phyloP scores from a whole-genome alignment of 23 tunicate genomes.

The Ciona savignyi region DNA sequence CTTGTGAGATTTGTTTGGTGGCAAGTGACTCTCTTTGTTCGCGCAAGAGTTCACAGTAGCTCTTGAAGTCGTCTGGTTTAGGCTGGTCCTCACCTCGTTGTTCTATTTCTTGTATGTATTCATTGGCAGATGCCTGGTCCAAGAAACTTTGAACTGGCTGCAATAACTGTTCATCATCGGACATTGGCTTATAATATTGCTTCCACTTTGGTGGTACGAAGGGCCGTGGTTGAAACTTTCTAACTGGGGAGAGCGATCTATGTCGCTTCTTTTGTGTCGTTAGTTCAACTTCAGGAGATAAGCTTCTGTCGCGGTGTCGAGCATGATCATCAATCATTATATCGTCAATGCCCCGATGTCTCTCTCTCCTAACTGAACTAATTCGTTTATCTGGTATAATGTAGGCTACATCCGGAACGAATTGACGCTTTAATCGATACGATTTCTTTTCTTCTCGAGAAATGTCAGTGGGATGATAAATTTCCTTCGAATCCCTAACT shows the following conservation, averaged over 20 bases:
- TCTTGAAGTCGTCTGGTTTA: conserved; percentile 29
- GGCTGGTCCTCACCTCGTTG: conserved; percentile 16
- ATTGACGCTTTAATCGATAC: conserved; percentile 52
- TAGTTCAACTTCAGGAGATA: conserved; percentile 13
- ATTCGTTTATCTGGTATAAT: conserved; percentile 74
- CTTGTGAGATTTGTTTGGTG: not conserved
- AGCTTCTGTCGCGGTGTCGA: conserved; percentile 13
- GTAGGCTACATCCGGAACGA: conserved; percentile 76
- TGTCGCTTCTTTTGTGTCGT: conserved; percentile 19
- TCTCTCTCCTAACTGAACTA: conserved; percentile 31
- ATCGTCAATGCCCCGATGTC: conserved; percentile 45
- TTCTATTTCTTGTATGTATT: conserved; percentile 49
- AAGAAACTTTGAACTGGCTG: conserved; percentile 72
- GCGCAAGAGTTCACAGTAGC: conserved; percentile 49
- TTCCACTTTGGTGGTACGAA: conserved; percentile 62
- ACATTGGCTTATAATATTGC: conserved; percentile 75
- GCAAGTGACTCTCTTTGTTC: conserved; percentile 32
- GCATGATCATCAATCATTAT: conserved; percentile 33
- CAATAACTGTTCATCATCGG: conserved; percentile 71
- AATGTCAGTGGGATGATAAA: conserved; percentile 53
- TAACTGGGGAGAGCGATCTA: conserved; percentile 56
- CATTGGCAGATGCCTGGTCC: conserved; percentile 49
- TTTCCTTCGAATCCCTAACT: conserved; percentile 60
- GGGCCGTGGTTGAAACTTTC: conserved; percentile 41
- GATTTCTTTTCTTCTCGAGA: conserved; percentile 37